phyloP scores from a whole-genome alignment of 2,113 vertebrate species.

The Fregetta grallaria region DNA sequence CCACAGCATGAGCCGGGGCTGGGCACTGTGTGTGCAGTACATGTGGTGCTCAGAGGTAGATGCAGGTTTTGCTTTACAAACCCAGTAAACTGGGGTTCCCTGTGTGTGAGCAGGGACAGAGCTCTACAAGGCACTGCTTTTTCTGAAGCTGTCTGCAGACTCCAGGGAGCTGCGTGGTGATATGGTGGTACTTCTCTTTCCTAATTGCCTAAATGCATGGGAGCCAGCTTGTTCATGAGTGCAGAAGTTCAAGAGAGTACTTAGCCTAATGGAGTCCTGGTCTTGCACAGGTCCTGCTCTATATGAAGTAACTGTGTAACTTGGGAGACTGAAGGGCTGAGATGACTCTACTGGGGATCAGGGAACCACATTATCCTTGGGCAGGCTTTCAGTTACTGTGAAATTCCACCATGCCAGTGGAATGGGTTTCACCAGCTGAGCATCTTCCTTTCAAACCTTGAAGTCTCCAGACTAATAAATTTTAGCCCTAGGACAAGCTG shows the following conservation, averaged over 20 bases:
- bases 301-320: not conserved
- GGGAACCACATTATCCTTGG: not conserved
- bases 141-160: not conserved
- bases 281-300: not conserved
- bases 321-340: not conserved
- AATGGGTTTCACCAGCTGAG: not conserved
- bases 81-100: not conserved
- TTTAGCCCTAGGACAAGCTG: not conserved
- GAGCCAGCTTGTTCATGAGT: not conserved
- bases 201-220: no score
- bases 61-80: not conserved
- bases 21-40: rapidly evolving
- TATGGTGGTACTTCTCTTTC: not conserved
- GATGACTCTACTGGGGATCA: not conserved
- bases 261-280: not conserved
- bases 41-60: no score
- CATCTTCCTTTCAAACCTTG: not conserved
- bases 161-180: not conserved
- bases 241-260: not conserved
- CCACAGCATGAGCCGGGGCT: not conserved
- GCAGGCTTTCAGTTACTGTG: not conserved
- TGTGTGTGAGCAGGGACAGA: not conserved
- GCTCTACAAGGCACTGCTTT: not conserved
- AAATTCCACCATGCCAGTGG: not conserved
- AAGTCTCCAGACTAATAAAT: not conserved